Evolutionary conservation across 2,113 vertebrate genomes (phyloP).

Genomic region (Puffinus mauretanicus): DNA sequence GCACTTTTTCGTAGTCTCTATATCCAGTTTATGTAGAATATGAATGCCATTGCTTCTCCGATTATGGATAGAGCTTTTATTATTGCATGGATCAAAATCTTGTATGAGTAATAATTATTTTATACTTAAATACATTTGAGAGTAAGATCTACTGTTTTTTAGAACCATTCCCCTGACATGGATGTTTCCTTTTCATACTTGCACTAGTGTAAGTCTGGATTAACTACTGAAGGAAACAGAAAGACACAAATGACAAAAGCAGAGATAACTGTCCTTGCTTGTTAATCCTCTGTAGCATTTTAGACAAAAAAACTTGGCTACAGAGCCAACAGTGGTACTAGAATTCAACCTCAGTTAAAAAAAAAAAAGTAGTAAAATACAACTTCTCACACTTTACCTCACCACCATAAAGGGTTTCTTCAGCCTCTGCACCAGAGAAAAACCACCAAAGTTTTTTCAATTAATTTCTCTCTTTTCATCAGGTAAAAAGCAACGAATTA

Average conservation of each 20-base stretch:
- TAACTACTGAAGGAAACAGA: not conserved
- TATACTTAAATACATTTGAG: not conserved
- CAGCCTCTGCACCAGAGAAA: not conserved
- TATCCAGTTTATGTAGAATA: not conserved
- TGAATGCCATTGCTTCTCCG: not conserved
- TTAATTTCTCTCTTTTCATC: not conserved
- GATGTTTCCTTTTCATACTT: not conserved
- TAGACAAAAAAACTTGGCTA: not conserved
- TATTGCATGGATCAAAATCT: not conserved
- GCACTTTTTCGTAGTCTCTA: not conserved
- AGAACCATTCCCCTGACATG: rapidly evolving
- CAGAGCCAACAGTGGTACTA: rapidly evolving
- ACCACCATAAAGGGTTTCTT: rapidly evolving
- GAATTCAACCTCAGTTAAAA: not conserved
- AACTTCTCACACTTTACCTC: rapidly evolving
- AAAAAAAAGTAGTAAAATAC: not conserved
- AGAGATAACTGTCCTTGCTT: not conserved
- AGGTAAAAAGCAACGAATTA: too few species aligned
- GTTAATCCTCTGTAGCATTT: rapidly evolving
- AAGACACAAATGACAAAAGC: not conserved
- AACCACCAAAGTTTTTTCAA: rapidly evolving
- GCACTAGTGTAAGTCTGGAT: not conserved
- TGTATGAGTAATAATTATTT: not conserved
- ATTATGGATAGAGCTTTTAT: not conserved
- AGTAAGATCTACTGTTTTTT: not conserved